Percentiles rank a stretch among this genome's conserved stretches.
phyloP scores from a whole-genome alignment of 1,140 invertebrate species.

The Callitettix versicolor region DNA sequence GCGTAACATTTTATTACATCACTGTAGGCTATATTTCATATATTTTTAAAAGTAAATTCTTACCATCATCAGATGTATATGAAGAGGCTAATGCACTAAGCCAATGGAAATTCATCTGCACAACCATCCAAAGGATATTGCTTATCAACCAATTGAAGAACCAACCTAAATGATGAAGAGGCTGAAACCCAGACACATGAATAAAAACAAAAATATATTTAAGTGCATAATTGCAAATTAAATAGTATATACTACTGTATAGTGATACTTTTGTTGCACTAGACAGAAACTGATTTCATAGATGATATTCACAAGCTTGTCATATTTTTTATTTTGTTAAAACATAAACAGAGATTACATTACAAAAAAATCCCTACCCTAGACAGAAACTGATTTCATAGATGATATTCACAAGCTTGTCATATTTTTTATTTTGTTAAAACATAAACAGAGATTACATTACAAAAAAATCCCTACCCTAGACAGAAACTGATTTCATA shows the following conservation, averaged over 20 bases:
- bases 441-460: neutral
- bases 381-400: too few species aligned
- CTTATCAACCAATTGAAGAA: conserved; percentile 31
- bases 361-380: neutral
- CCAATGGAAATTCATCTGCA: conserved; percentile 29
- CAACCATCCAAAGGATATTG: conserved; percentile 31
- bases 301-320: too few species aligned
- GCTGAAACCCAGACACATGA: conserved; percentile 28
- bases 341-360: neutral
- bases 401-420: too few species aligned
- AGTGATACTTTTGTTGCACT: neutral
- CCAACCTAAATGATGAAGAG: conserved; percentile 30
- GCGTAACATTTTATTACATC: neutral
- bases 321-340: neutral
- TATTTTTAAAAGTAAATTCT: neutral
- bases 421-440: neutral
- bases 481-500: too few species aligned
- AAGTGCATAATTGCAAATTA: neutral
- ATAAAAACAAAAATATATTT: neutral
- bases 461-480: neutral
- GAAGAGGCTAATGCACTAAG: conserved; percentile 4
- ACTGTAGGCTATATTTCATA: neutral
- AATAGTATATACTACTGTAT: neutral
- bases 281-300: too few species aligned
- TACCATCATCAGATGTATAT: conserved; percentile 2